These are phyloP conservation scores for Leptogaster cylindrica DNA, from an alignment of 2,888 invertebrate genomes.

Conservation along the genomic window DNA sequence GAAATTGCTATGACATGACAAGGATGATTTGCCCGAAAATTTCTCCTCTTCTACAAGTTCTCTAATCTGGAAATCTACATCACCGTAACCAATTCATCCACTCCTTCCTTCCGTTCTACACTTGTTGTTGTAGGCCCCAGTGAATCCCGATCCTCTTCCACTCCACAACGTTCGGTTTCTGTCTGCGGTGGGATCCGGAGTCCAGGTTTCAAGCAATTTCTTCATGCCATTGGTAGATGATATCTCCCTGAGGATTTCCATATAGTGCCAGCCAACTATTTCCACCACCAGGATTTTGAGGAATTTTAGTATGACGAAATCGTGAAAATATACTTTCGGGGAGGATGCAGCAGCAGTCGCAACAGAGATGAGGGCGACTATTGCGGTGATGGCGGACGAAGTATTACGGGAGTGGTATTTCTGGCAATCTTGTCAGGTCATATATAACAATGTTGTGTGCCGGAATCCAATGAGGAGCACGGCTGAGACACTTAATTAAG, in stretches of 20 bases:
- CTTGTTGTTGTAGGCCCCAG: too few relatives aligned
- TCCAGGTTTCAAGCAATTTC: not conserved
- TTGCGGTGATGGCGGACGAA: not conserved
- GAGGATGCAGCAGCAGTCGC: too few relatives aligned
- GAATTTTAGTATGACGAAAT: conserved; percentile 27
- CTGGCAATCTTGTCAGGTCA: conserved; percentile 25
- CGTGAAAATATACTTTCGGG: conserved; percentile 20
- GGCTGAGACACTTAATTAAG: conserved; percentile 40
- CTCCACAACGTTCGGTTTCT: too few relatives aligned
- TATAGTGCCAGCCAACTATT: conserved; percentile 33
- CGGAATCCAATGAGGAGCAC: conserved; percentile 28
- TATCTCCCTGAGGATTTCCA: conserved; percentile 24
- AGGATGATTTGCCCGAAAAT: conserved; percentile 32
- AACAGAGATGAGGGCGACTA: too few relatives aligned
- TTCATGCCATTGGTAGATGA: not conserved
- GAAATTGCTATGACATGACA: conserved; percentile 32
- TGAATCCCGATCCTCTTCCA: not conserved
- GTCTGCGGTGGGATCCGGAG: too few relatives aligned
- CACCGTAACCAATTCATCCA: conserved; percentile 6
- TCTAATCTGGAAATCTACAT: conserved; percentile 24
- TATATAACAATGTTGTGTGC: conserved; percentile 2
- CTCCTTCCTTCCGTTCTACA: not conserved
- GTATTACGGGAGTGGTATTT: not conserved
- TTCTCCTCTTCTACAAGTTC: conserved; percentile 15
- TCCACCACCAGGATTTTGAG: conserved; percentile 23